These are phyloP conservation scores for Pyrocoelia pectoralis DNA, from an alignment of 2,888 invertebrate genomes.

Conservation along the genomic window DNA sequence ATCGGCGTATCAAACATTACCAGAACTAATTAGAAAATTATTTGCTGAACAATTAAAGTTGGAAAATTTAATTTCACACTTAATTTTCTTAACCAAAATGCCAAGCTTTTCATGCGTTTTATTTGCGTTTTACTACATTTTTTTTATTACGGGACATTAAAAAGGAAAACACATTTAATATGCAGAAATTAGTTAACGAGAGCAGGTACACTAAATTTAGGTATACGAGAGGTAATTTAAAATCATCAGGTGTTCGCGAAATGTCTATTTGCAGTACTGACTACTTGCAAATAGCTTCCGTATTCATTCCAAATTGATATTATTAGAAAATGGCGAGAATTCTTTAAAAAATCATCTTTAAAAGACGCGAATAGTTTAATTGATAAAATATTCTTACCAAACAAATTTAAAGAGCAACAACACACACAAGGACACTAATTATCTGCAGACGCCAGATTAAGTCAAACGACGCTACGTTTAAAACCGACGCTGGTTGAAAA, in stretches of 20 bases:
- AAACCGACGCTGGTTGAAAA: conserved; percentile 22
- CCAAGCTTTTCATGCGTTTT: too few species aligned
- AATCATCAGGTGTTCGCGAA: background rate
- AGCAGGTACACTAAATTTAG: too few species aligned
- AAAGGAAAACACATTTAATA: too few species aligned
- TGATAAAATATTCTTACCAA: background rate
- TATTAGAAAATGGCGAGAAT: background rate
- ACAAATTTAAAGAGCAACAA: background rate
- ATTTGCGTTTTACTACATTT: too few species aligned
- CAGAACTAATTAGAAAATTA: too few species aligned
- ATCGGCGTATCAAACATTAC: too few species aligned
- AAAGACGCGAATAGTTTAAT: too few species aligned
- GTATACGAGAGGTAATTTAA: background rate
- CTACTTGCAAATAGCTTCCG: background rate
- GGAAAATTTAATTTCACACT: too few species aligned
- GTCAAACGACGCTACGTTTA: conserved; percentile 3
- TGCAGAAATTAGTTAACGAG: too few species aligned
- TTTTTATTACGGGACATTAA: too few species aligned
- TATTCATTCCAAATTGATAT: background rate
- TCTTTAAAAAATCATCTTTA: background rate
- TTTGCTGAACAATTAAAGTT: too few species aligned
- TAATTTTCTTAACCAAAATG: too few species aligned
- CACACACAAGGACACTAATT: background rate
- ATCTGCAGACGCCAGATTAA: background rate
- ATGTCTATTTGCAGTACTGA: background rate